These are phyloP conservation scores for Lapara coniferarum DNA, from an alignment of 2,888 invertebrate genomes.

Conservation along the genomic window DNA sequence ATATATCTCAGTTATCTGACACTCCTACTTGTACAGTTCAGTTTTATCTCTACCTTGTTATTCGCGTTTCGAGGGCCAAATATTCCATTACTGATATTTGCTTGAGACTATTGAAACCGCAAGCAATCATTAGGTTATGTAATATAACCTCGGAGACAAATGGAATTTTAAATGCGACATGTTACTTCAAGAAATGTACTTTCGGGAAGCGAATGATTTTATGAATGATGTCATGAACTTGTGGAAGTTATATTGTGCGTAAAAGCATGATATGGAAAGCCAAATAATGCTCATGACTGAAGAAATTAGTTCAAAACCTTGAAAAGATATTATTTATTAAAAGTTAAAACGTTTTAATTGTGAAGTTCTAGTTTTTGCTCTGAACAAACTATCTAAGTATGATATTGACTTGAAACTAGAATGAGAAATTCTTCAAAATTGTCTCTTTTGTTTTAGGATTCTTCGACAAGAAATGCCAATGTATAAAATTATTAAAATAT, in stretches of 20 bases:
- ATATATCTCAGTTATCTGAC: conserved; percentile 37
- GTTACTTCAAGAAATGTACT: neutral
- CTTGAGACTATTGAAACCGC: neutral
- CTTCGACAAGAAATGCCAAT: neutral
- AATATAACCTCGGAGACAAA: neutral
- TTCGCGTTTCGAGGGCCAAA: conserved; percentile 2
- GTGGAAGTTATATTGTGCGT: neutral
- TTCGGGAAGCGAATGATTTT: neutral
- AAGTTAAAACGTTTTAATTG: neutral
- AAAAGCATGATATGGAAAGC: conserved; percentile 16
- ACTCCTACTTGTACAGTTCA: conserved; percentile 7
- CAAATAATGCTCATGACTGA: conserved; percentile 1
- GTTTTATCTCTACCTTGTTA: conserved; percentile 24
- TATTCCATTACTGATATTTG: conserved; percentile 15
- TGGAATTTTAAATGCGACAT: neutral
- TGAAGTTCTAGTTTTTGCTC: conserved; percentile 3
- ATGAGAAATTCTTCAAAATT: conserved; percentile 4
- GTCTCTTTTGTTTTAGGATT: neutral
- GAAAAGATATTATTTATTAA: neutral
- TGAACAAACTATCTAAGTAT: neutral
- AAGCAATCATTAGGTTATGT: neutral
- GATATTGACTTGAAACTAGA: neutral
- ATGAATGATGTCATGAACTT: conserved; percentile 18
- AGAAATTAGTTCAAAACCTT: conserved; percentile 2
- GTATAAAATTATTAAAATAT: neutral